phyloP scores from a whole-genome alignment of 1,140 invertebrate species.

The Cotesia glomerata region DNA sequence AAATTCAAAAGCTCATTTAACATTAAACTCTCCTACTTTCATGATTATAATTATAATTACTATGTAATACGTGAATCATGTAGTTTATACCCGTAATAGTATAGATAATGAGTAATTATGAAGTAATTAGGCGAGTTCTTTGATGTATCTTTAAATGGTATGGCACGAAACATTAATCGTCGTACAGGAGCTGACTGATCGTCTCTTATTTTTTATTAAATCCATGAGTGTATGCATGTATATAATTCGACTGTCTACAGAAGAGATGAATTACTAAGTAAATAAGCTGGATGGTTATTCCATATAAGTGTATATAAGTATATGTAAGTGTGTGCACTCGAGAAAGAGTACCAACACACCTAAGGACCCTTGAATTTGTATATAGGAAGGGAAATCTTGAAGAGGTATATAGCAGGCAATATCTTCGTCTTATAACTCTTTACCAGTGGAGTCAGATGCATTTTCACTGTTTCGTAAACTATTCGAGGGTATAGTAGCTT shows the following conservation, averaged over 20 bases:
- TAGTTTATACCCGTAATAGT: background rate
- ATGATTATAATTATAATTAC: background rate
- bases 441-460: slow-evolving; percentile 38
- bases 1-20: too few species aligned
- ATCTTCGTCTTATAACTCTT: slow-evolving; percentile 42
- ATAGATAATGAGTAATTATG: too few species aligned
- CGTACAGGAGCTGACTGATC: too few species aligned
- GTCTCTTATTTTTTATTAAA: background rate
- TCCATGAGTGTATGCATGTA: background rate
- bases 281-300: too few species aligned
- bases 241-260: too few species aligned
- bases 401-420: slow-evolving; percentile 39
- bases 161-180: too few species aligned
- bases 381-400: background rate
- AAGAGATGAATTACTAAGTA: too few species aligned
- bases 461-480: slow-evolving; percentile 50
- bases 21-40: too few species aligned
- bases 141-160: too few species aligned
- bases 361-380: slow-evolving; percentile 10
- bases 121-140: too few species aligned
- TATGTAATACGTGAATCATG: background rate
- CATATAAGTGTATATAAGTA: background rate
- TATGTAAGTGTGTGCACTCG: background rate
- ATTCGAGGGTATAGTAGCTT: slow-evolving; percentile 39
- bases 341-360: background rate